Base-by-base conservation (phyloP, 1,140 invertebrate genomes). In the Sesamia nonagrioides region DNA sequence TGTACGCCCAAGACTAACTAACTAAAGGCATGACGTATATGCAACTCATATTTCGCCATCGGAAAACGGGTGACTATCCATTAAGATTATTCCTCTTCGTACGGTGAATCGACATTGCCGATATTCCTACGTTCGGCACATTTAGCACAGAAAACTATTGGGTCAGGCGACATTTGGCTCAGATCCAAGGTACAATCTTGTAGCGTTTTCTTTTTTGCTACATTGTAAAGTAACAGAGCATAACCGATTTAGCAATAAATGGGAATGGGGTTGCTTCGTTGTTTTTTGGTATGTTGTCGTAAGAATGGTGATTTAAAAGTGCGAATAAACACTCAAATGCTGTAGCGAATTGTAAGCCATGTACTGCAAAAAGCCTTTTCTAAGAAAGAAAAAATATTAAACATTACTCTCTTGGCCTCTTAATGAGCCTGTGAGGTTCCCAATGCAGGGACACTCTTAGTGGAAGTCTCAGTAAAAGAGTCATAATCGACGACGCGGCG, bases 161-260 rank as follows among this genome's bases (percentile, higher is more conserved):
- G 82, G 82, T 86, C 85, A 80, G 66, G 68, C 79, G 78, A 80
- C 82, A 83, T 86, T 86, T 86, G 85, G 85, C 82, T 18, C 4
- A 21, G 61, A 35, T 82, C 85, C 85, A 86, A 77, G 52, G 63
- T 40, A 50, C 84, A 86, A 83, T 86, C 80, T 86, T 84, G 71
- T 82, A 68, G 40, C 71, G 54, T 79, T 33, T 82, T 82, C 61
- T 86, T 84, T 85, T 58, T 58, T 58, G 35, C 56, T 68, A 84
- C 80, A 78, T 69, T 81, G 74, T 66, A 78, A 79, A 82, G 80
- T 84, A 84, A 68, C 75, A 82, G 78, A 84, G 83, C 78, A 71
- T 80, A 78, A 80, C 80, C 77, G 77, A 82, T 84, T 84, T 83
- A 83, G 78, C 79, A 56, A 81, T 85, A 84, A 82, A 79, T 81